Percentiles rank a stretch among this genome's conserved stretches.
These are phyloP conservation scores for Ptychobarbus kaznakovi DNA, from an alignment of 2,797 vertebrate genomes.

Conservation along the genomic window DNA sequence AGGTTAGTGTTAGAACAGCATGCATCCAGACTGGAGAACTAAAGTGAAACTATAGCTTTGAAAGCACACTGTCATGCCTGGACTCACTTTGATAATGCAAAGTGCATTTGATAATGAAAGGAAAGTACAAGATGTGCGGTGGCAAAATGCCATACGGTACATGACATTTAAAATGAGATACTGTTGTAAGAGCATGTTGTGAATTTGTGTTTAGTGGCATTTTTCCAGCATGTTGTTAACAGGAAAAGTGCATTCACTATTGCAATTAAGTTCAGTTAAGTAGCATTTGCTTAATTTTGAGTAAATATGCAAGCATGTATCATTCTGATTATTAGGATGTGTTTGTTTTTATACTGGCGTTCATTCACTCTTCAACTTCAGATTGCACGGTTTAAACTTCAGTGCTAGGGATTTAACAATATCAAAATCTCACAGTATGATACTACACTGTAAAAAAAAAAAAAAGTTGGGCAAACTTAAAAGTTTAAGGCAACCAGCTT, in stretches of 20 bases:
- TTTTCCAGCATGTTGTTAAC: background rate
- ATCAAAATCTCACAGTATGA: too few relatives aligned
- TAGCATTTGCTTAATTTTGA: background rate
- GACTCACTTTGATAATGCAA: background rate
- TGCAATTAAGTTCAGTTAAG: background rate
- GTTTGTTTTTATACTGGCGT: too few relatives aligned
- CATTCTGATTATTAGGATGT: background rate
- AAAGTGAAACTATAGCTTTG: background rate
- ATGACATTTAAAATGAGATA: background rate
- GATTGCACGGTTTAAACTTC: background rate
- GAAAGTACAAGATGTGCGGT: background rate
- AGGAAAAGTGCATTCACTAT: background rate
- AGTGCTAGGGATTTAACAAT: too few relatives aligned
- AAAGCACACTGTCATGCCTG: background rate
- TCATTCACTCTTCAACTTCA: background rate
- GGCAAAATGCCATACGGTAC: background rate
- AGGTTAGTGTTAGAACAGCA: background rate
- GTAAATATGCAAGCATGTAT: background rate
- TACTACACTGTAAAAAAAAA: too few relatives aligned
- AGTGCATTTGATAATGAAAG: background rate
- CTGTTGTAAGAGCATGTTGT: background rate
- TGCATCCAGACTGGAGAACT: background rate
- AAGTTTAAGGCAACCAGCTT: too few relatives aligned
- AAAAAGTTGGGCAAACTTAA: too few relatives aligned
- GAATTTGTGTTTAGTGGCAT: background rate